Percentiles rank a stretch among this genome's conserved stretches.
Conservation (phyloP, 2,888 invertebrate genomes). For the Nematopogon swammerdamellus region DNA sequence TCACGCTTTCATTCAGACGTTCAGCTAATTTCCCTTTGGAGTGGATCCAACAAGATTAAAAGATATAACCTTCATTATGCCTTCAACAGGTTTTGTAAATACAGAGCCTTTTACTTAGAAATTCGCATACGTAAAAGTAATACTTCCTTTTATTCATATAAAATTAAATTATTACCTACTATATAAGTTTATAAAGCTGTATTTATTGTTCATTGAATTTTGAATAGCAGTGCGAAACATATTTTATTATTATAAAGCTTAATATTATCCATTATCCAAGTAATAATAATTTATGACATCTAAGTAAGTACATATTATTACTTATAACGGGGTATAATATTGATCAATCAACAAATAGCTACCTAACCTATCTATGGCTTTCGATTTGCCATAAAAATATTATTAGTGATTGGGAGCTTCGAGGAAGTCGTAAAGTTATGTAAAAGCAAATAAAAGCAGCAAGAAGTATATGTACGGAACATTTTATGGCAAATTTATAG, state of each 20-base stretch:
- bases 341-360: not conserved
- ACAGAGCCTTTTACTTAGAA: no score
- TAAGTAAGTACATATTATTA: no score
- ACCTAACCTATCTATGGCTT: not conserved
- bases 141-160: no score
- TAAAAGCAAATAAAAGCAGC: not conserved
- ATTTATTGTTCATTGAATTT: no score
- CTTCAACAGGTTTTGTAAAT: not conserved
- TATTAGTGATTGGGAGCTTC: not conserved
- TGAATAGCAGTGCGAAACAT: no score
- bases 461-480: not conserved
- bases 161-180: no score
- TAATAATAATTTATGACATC: no score
- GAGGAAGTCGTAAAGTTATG: not conserved
- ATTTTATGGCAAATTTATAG: not conserved
- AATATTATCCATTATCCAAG: no score
- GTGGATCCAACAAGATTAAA: not conserved
- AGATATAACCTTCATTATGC: not conserved
- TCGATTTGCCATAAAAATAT: not conserved
- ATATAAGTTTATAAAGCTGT: no score
- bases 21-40: not conserved
- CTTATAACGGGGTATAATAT: not conserved
- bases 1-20: not conserved
- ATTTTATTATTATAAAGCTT: no score
- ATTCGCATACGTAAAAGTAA: no score